Conservation (phyloP, 2,888 invertebrate species). For the Megaustenia siamemsis region DNA sequence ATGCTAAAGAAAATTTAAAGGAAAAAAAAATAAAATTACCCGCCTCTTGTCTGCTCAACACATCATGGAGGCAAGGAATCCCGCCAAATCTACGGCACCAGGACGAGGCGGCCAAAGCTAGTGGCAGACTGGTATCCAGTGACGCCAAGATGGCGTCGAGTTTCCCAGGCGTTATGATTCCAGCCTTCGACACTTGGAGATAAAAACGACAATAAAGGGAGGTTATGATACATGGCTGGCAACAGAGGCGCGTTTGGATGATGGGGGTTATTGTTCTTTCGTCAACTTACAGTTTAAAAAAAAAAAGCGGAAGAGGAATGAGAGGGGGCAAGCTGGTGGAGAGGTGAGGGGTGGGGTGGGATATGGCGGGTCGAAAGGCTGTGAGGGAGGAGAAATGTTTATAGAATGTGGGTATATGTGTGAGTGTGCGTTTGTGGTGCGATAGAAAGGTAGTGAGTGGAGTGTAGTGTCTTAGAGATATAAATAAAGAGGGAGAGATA, state of each 20-base stretch:
- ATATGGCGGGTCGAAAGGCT: too few relatives aligned
- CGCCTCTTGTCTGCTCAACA: background rate
- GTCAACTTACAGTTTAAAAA: background rate
- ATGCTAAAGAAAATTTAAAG: background rate
- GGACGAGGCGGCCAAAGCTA: background rate
- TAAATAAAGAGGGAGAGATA: too few relatives aligned
- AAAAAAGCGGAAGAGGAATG: background rate
- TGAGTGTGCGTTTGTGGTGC: too few relatives aligned
- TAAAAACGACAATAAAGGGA: constrained; percentile 34
- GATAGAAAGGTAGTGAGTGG: too few relatives aligned
- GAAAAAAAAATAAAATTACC: background rate
- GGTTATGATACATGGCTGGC: constrained; percentile 23
- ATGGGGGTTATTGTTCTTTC: background rate
- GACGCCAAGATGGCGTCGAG: constrained; percentile 36
- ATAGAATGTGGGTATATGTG: too few relatives aligned
- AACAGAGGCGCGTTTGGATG: constrained; percentile 1
- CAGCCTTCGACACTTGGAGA: constrained; percentile 36
- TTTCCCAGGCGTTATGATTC: constrained; percentile 21
- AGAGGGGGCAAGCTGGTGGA: background rate
- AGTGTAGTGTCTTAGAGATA: too few relatives aligned
- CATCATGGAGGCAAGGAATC: background rate
- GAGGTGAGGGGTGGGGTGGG: too few relatives aligned
- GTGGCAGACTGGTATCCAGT: constrained; percentile 41
- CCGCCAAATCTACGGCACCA: background rate
- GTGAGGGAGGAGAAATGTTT: too few relatives aligned